phyloP scores from a whole-genome alignment of 2,797 vertebrate genomes.

The Myripristis murdjan region DNA sequence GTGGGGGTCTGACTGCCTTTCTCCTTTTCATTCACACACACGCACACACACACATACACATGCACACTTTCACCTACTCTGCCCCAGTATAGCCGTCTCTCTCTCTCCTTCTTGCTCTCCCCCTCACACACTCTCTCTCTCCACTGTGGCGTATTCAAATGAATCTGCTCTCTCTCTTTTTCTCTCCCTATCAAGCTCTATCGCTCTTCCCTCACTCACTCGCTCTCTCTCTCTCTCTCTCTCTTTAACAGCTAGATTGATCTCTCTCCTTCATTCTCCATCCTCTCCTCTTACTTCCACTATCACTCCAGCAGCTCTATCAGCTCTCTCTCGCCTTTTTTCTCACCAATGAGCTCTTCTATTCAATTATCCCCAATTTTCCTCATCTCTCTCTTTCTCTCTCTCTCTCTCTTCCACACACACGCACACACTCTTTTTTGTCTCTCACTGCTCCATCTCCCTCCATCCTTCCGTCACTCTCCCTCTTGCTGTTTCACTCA shows the following conservation, averaged over 20 bases:
- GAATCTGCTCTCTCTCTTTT: neutral
- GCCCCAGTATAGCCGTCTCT: conserved; percentile 55
- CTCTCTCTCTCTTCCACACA: neutral
- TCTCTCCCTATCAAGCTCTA: neutral
- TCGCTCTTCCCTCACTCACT: conserved; percentile 31
- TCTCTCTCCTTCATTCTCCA: conserved; percentile 49
- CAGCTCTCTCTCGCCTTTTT: conserved; percentile 28
- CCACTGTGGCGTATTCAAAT: neutral
- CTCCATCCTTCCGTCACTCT: conserved; percentile 14
- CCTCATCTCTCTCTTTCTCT: conserved; percentile 49
- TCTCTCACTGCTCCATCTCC: conserved; percentile 19
- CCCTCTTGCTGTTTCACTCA: conserved; percentile 4
- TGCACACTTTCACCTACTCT: conserved; percentile 74
- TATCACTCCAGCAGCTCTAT: conserved; percentile 49
- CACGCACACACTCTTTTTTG: conserved; percentile 19
- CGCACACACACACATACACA: conserved; percentile 19
- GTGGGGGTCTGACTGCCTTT: conserved; percentile 32
- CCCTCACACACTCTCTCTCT: conserved; percentile 18
- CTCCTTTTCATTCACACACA: conserved; percentile 58
- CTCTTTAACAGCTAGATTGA: conserved; percentile 59
- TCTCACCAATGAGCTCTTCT: conserved; percentile 56
- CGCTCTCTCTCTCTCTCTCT: conserved; percentile 16
- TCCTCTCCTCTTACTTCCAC: conserved; percentile 50
- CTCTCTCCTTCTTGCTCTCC: conserved; percentile 29
- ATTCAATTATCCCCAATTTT: conserved; percentile 63